Evolutionary conservation across 2,888 invertebrate species (phyloP).

Genomic region (Acanthacorydalis orientalis): DNA sequence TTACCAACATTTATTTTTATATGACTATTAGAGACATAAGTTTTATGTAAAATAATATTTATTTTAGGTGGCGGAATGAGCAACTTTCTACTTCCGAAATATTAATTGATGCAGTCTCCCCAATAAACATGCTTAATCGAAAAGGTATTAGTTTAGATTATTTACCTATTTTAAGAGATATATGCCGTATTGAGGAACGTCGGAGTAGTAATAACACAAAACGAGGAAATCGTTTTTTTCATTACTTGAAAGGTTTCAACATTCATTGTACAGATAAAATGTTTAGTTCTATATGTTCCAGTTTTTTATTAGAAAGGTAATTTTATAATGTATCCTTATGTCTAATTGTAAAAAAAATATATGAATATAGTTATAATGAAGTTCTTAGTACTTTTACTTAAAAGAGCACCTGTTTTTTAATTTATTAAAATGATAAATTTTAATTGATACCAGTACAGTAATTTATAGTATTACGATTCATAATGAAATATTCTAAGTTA

Average conservation of each 20-base stretch:
- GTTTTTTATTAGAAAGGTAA: neutral
- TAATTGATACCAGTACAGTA: no score
- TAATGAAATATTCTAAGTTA: no score
- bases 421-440: no score
- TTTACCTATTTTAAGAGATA: slow-evolving; percentile 46
- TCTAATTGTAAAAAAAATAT: no score
- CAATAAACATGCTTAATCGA: slow-evolving; percentile 31
- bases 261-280: slow-evolving; percentile 30
- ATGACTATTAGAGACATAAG: neutral
- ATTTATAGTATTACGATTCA: no score
- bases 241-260: slow-evolving; percentile 50
- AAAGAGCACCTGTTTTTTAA: no score
- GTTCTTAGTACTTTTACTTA: no score
- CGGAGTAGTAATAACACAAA: slow-evolving; percentile 41
- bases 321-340: no score
- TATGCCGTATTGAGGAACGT: slow-evolving; percentile 48
- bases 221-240: slow-evolving; percentile 59
- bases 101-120: slow-evolving; percentile 33
- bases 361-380: no score
- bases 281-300: neutral
- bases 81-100: slow-evolving; percentile 22
- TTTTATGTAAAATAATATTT: neutral
- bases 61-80: slow-evolving; percentile 29
- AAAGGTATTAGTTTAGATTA: slow-evolving; percentile 46
- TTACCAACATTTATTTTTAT: no score